These are phyloP conservation scores for Sardinella longiceps DNA, from an alignment of 2,797 vertebrate genomes.

Conservation along the genomic window DNA sequence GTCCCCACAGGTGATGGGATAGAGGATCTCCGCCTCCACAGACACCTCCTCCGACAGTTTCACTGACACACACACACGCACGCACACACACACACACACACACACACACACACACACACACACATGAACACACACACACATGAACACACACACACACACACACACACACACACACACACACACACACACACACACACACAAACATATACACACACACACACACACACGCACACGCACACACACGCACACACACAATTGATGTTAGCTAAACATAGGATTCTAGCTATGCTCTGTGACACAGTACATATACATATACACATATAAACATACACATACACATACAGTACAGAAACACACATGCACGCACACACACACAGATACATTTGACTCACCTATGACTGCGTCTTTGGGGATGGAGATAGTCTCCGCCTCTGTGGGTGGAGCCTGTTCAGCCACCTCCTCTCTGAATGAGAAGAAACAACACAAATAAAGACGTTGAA, in stretches of 20 bases:
- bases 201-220: too few relatives aligned
- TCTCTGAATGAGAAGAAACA: conserved; percentile 30
- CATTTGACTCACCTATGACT: conserved; percentile 44
- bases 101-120: conserved; percentile 2
- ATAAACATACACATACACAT: too few relatives aligned
- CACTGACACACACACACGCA: conserved; percentile 73
- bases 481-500: background rate
- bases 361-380: conserved; percentile 17
- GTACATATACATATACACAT: background rate
- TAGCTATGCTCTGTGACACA: too few relatives aligned
- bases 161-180: background rate
- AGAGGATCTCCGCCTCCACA: conserved; percentile 88
- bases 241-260: too few relatives aligned
- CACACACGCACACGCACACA: too few relatives aligned
- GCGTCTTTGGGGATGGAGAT: conserved; percentile 50
- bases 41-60: conserved; percentile 91
- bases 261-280: too few relatives aligned
- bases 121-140: background rate
- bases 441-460: conserved; percentile 41
- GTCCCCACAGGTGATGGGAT: conserved; percentile 94
- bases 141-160: background rate
- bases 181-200: background rate
- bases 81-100: background rate
- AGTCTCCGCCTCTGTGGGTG: conserved; percentile 40
- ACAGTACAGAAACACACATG: background rate